Conservation (phyloP, 2,888 invertebrate genomes). For the Acanthosepion esculentum region DNA sequence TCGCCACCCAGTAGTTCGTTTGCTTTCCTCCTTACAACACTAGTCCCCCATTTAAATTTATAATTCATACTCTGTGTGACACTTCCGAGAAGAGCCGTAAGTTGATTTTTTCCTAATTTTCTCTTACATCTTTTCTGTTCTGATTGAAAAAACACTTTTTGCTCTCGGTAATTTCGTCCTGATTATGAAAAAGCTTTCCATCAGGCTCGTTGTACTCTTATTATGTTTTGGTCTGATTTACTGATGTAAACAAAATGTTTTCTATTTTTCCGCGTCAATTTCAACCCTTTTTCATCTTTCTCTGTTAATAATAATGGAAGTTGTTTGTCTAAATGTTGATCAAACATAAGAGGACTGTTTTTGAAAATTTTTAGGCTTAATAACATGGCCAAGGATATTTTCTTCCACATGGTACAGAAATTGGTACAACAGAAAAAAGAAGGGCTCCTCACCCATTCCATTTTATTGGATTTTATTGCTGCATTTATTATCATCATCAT, state of each 20-base stretch:
- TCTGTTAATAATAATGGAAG: neutral
- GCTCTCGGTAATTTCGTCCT: no score
- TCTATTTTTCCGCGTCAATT: neutral
- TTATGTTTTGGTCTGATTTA: neutral
- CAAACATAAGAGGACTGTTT: neutral
- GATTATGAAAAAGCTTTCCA: no score
- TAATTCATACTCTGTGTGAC: conserved; percentile 14
- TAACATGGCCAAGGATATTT: neutral
- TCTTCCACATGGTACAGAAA: neutral
- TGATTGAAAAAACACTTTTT: no score
- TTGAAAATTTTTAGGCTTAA: neutral
- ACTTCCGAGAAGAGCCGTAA: conserved; percentile 9
- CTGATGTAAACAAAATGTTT: conserved; percentile 12
- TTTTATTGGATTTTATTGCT: no score
- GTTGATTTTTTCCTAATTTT: neutral
- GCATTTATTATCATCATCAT: no score
- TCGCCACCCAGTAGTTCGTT: neutral
- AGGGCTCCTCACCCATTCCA: no score
- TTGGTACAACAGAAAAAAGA: neutral
- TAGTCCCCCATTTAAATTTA: neutral
- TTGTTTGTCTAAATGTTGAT: neutral
- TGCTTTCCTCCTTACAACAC: neutral
- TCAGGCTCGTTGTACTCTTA: conserved; percentile 25
- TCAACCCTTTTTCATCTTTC: neutral
- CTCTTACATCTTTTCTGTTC: neutral